These are phyloP conservation scores for Tanypteryx hageni DNA, from an alignment of 2,888 invertebrate genomes.

Conservation along the genomic window DNA sequence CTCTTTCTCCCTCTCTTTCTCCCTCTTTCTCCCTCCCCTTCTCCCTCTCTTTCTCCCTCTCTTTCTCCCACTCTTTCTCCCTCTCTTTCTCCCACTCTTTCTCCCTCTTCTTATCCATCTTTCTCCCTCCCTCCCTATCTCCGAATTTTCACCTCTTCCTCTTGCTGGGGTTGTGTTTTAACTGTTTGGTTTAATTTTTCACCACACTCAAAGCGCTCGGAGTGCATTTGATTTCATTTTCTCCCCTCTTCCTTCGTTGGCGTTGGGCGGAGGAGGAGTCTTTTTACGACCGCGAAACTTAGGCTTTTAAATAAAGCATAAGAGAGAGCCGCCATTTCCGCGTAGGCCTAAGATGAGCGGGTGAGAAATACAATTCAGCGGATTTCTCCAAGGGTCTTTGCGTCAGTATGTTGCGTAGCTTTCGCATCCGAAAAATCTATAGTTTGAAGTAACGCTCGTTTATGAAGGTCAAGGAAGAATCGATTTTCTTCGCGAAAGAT, in stretches of 20 bases:
- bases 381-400: neutral
- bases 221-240: neutral
- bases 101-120: too few species aligned
- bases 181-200: too few species aligned
- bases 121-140: too few species aligned
- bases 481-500: neutral
- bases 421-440: neutral
- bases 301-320: slow-evolving; percentile 7
- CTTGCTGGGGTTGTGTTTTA: too few species aligned
- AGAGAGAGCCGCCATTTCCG: neutral
- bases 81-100: too few species aligned
- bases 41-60: too few species aligned
- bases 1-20: too few species aligned
- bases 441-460: neutral
- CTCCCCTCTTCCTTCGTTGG: neutral
- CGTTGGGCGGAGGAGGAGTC: neutral
- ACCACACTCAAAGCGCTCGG: too few species aligned
- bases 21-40: too few species aligned
- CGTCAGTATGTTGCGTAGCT: neutral
- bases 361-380: neutral
- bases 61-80: too few species aligned
- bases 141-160: too few species aligned
- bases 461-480: neutral
- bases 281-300: neutral
- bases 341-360: too few species aligned